Evolutionary conservation across 2,888 invertebrate species (phyloP).

Genomic region (Cyaniris semiargus): DNA sequence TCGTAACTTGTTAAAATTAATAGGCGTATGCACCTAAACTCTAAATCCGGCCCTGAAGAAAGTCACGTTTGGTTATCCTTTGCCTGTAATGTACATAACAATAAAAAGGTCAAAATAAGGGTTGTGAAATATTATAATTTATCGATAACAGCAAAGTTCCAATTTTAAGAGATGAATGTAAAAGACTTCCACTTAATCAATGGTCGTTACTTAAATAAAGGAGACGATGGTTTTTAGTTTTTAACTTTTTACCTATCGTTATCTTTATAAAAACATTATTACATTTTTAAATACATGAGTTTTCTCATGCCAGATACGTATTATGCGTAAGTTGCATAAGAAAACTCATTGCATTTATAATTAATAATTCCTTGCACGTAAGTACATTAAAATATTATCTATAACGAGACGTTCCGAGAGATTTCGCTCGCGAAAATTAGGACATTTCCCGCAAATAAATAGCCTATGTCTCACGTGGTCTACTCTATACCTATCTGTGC

Average conservation of each 20-base stretch:
- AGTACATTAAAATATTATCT: neutral
- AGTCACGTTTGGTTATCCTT: neutral
- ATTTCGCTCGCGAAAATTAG: too few species aligned
- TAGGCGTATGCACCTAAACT: neutral
- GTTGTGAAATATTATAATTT: neutral
- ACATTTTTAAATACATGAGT: neutral
- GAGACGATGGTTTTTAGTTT: too few species aligned
- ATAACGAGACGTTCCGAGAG: too few species aligned
- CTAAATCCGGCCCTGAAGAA: neutral
- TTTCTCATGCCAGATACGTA: neutral
- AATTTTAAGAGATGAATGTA: too few species aligned
- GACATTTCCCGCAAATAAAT: too few species aligned
- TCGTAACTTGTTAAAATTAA: neutral
- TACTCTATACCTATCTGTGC: too few species aligned
- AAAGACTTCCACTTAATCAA: too few species aligned
- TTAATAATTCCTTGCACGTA: neutral
- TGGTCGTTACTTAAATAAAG: too few species aligned
- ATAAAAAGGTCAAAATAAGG: neutral
- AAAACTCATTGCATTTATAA: neutral
- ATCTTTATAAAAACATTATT: neutral
- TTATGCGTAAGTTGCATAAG: neutral
- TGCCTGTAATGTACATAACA: neutral
- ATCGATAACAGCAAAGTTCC: neutral
- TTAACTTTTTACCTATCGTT: too few species aligned
- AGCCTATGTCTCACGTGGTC: too few species aligned